A percentile compares a stretch with the other conserved stretches of the same genome.
Conservation (phyloP, 2,797 vertebrate genomes). For the Onychomys leucogaster region DNA sequence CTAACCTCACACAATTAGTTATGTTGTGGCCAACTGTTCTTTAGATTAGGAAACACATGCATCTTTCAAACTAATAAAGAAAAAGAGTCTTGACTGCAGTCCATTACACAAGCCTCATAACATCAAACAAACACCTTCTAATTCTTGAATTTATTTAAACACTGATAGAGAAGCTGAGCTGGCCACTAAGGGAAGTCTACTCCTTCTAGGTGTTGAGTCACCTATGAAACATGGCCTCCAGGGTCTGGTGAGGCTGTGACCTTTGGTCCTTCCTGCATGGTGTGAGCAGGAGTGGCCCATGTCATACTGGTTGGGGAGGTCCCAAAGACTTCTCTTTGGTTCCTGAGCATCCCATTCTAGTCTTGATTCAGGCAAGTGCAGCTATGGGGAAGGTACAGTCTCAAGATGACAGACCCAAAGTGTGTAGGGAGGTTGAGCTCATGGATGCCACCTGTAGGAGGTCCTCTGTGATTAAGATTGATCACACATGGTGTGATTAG, state of each 20-base stretch:
- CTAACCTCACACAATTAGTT: neutral
- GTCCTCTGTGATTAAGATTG: neutral
- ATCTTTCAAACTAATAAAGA: neutral
- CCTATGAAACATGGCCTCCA: neutral
- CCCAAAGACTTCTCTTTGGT: no score
- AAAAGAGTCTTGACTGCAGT: neutral
- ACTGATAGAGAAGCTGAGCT: no score
- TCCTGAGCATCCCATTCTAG: fast-evolving
- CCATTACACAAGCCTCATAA: no score
- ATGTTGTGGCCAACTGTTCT: neutral
- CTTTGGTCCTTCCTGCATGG: neutral
- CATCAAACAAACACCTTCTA: neutral
- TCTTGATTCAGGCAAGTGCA: no score
- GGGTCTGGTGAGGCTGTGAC: neutral
- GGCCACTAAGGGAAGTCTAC: neutral
- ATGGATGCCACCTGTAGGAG: neutral
- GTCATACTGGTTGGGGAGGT: neutral
- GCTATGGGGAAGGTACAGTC: fast-evolving
- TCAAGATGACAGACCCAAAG: fast-evolving
- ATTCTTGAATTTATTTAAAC: neutral
- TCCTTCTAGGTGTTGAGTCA: neutral
- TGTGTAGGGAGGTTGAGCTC: neutral
- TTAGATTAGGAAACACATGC: fast-evolving
- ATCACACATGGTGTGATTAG: no score
- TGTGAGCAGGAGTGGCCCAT: neutral